phyloP scores from a whole-genome alignment of 2,797 vertebrate genomes.

The Intellagama lesueurii region DNA sequence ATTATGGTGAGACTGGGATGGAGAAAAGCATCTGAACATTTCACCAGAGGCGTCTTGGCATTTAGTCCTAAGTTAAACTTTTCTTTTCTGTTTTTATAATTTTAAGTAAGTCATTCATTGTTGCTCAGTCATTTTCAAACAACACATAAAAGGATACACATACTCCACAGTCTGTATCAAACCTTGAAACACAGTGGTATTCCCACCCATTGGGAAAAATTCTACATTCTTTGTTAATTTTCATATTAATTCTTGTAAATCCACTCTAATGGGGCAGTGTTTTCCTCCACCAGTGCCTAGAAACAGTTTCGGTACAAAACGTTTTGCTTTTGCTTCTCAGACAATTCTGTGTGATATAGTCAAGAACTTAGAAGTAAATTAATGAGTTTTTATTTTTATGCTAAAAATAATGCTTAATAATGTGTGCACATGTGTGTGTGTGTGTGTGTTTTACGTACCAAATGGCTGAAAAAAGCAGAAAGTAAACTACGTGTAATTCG shows the following conservation, averaged over 20 bases:
- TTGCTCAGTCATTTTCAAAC: not conserved
- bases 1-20: too few relatives aligned
- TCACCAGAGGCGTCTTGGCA: not conserved
- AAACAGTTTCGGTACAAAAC: not conserved
- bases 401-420: not conserved
- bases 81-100: slow-evolving; percentile 22
- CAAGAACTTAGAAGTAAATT: not conserved
- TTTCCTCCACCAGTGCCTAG: not conserved
- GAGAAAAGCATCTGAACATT: not conserved
- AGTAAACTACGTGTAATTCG: not conserved
- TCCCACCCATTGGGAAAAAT: not conserved
- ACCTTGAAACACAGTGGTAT: not conserved
- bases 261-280: not conserved
- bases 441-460: not conserved
- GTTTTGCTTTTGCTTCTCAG: not conserved
- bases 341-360: not conserved
- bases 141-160: not conserved
- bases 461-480: not conserved
- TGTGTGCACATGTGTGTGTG: not conserved
- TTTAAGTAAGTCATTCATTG: too few relatives aligned
- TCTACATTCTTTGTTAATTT: not conserved
- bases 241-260: not conserved
- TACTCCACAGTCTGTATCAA: not conserved
- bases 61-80: slow-evolving; percentile 14
- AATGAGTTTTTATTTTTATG: not conserved